Conservation (phyloP, 2,888 invertebrate species). For the Eupithecia exiguata region DNA sequence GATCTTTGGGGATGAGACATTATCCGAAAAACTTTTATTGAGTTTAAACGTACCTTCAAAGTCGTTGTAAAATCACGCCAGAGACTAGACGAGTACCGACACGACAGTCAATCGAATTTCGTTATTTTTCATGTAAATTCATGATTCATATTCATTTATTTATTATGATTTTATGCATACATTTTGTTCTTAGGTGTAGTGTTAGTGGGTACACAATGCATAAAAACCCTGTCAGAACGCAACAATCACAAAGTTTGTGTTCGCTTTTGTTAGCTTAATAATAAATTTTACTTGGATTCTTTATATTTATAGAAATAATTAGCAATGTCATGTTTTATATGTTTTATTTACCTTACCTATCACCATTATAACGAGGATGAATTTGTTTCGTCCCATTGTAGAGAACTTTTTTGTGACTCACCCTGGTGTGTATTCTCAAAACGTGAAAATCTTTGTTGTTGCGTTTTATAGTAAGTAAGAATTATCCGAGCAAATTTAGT, state of each 20-base stretch:
- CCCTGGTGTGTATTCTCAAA: not conserved
- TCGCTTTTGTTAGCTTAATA: too few species aligned
- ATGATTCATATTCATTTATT: too few species aligned
- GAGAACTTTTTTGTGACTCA: not conserved
- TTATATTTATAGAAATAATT: too few species aligned
- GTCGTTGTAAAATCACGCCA: slow-evolving; percentile 33
- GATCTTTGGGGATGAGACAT: slow-evolving; percentile 29
- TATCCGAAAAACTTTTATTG: slow-evolving; percentile 42
- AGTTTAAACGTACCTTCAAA: slow-evolving; percentile 41
- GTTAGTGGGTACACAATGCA: too few species aligned
- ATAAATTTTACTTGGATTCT: too few species aligned
- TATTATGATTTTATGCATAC: too few species aligned
- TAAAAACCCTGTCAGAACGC: too few species aligned
- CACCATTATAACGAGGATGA: not conserved
- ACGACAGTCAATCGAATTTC: not conserved
- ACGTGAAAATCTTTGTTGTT: not conserved
- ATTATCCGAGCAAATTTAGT: not conserved
- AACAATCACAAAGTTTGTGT: too few species aligned
- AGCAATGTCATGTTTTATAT: too few species aligned
- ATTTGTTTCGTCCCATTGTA: not conserved
- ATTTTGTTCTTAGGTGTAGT: too few species aligned
- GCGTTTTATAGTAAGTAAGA: not conserved
- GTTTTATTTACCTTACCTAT: too few species aligned
- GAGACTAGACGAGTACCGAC: not conserved
- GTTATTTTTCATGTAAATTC: not conserved